Conservation (phyloP, 1,140 invertebrate species). For the Copidosoma floridanum region DNA sequence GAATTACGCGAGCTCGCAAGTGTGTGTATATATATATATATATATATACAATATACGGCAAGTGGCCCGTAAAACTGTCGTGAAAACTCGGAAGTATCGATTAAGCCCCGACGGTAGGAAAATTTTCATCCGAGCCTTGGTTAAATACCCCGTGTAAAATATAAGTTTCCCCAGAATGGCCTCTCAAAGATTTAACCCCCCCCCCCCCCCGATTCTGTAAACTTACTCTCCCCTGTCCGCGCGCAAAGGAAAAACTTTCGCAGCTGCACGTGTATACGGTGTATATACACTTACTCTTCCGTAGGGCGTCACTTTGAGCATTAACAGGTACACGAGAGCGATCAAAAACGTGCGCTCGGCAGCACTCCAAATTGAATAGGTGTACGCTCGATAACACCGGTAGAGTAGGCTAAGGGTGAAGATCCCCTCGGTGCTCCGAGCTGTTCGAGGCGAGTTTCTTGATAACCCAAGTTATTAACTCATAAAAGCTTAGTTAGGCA, state of each 20-base stretch:
- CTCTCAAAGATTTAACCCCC: not conserved
- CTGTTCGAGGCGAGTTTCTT: constrained; percentile 45
- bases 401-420: not conserved
- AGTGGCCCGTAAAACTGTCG: constrained; percentile 5
- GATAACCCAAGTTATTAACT: constrained; percentile 56
- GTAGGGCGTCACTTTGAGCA: too few relatives aligned
- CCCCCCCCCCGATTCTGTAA: not conserved
- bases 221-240: not conserved
- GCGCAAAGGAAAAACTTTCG: not conserved
- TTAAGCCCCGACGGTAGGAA: constrained; percentile 4
- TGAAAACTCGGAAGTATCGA: constrained; percentile 16
- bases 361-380: constrained; percentile 6
- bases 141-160: not conserved
- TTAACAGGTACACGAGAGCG: too few relatives aligned
- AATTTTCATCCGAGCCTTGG: not conserved
- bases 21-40: too few relatives aligned
- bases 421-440: constrained; percentile 1
- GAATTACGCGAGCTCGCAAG: constrained; percentile 2
- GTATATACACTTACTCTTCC: too few relatives aligned
- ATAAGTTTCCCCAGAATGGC: not conserved
- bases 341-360: too few relatives aligned
- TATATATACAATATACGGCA: too few relatives aligned
- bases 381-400: constrained; percentile 12
- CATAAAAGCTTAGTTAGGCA: constrained; percentile 51
- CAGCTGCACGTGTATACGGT: too few relatives aligned